Conservation (phyloP, 2,113 vertebrate species). For the Cariama cristata region DNA sequence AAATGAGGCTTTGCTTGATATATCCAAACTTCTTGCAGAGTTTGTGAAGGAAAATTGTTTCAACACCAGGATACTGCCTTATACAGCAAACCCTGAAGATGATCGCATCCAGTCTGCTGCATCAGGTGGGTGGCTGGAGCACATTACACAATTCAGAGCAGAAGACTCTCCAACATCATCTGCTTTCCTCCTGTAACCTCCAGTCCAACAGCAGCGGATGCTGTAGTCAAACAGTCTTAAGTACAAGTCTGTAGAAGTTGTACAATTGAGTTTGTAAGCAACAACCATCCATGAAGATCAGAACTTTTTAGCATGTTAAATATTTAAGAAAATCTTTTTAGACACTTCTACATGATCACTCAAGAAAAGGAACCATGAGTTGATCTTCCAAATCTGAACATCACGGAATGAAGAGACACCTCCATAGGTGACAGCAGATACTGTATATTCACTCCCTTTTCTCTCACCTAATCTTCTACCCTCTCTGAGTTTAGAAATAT, state of each 20-base stretch:
- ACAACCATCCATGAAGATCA: not conserved
- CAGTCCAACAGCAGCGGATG: not conserved
- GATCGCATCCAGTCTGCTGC: fast-evolving
- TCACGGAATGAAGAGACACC: not conserved
- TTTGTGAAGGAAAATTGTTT: not conserved
- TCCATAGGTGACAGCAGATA: fast-evolving
- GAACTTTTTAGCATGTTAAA: not conserved
- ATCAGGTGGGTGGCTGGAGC: too few species aligned
- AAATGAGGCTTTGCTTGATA: not conserved
- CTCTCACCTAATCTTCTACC: not conserved
- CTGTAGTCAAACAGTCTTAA: not conserved
- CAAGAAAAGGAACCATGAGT: not conserved
- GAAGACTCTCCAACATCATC: not conserved
- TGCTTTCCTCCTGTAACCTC: not conserved
- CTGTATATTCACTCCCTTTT: not conserved
- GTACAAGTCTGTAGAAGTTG: not conserved
- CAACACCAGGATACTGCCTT: not conserved
- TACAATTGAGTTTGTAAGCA: too few species aligned
- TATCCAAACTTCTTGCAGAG: not conserved
- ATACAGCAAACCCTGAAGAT: not conserved
- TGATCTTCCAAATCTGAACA: not conserved
- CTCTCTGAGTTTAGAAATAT: not conserved
- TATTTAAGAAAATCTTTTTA: not conserved
- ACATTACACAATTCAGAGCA: fast-evolving
- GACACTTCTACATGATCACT: not conserved